Percentiles rank a stretch among this genome's conserved stretches.
These are phyloP conservation scores for Sander vitreus DNA, from an alignment of 2,113 vertebrate genomes.

Conservation along the genomic window DNA sequence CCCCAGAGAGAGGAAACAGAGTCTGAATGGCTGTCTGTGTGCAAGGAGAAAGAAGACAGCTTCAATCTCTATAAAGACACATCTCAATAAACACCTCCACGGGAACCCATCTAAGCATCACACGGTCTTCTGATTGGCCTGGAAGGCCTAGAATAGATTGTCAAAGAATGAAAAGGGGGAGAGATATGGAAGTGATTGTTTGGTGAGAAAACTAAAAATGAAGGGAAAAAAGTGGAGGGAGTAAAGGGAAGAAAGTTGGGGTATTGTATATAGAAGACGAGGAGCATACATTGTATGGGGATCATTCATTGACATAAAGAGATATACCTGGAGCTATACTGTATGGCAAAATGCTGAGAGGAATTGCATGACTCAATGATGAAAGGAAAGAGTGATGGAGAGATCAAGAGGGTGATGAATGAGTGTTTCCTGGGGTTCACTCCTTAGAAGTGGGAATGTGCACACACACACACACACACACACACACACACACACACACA, in stretches of 20 bases:
- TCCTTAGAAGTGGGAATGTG: constrained; percentile 37
- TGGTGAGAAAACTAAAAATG: constrained; percentile 36
- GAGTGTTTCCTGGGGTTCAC: constrained; percentile 54
- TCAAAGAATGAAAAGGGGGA: constrained; percentile 26
- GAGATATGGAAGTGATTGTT: constrained; percentile 40
- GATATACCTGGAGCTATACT: constrained; percentile 38
- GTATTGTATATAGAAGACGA: constrained; percentile 35
- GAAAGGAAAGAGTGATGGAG: constrained; percentile 55
- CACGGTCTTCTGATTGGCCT: constrained; percentile 45
- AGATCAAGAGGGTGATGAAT: constrained; percentile 65
- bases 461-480: constrained; percentile 26
- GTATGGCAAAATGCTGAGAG: constrained; percentile 38
- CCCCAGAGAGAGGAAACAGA: constrained; percentile 49
- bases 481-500: constrained; percentile 38
- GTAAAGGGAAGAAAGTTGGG: constrained; percentile 10
- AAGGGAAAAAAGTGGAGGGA: constrained; percentile 29
- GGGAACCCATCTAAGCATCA: constrained; percentile 31
- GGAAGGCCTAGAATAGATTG: constrained; percentile 40
- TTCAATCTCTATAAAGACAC: constrained; percentile 58
- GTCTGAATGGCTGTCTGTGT: constrained; percentile 47
- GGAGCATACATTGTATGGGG: neutral
- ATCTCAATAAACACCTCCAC: constrained; percentile 66
- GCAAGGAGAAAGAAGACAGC: constrained; percentile 43
- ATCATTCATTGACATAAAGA: constrained; percentile 43
- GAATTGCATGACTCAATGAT: constrained; percentile 40